Percentiles rank a stretch among this genome's conserved stretches.
Evolutionary conservation across 2,113 vertebrate species (phyloP).

Genomic region (Rostratula benghalensis): DNA sequence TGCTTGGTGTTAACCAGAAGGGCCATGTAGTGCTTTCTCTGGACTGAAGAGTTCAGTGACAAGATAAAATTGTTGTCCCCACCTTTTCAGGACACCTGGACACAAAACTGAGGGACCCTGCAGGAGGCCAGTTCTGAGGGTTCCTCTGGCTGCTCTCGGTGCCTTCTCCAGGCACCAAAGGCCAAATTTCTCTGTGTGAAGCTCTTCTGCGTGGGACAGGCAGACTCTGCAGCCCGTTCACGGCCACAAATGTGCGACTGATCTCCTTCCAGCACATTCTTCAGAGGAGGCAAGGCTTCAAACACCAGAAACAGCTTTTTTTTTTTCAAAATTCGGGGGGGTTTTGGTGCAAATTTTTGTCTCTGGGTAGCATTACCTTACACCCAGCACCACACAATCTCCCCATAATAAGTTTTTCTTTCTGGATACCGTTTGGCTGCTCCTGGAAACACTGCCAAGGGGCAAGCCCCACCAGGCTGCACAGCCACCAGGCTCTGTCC

Average conservation of each 20-base stretch:
- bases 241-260: neutral
- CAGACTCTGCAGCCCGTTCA: neutral
- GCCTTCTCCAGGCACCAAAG: neutral
- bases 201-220: neutral
- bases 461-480: rapidly evolving
- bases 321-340: neutral
- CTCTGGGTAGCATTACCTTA: neutral
- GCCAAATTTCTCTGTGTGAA: constrained; percentile 31
- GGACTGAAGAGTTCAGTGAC: neutral
- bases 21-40: neutral
- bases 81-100: neutral
- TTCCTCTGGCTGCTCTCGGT: neutral
- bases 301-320: neutral
- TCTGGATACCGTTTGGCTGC: neutral
- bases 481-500: neutral
- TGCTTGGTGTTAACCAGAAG: constrained; percentile 25
- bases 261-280: neutral
- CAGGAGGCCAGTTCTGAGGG: neutral
- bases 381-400: neutral
- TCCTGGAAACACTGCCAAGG: neutral
- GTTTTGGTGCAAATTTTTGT: neutral
- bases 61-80: constrained; percentile 12
- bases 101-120: neutral
- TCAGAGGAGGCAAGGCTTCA: neutral
- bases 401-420: neutral